phyloP scores from a whole-genome alignment of 2,888 invertebrate species.

The Noctua janthe region DNA sequence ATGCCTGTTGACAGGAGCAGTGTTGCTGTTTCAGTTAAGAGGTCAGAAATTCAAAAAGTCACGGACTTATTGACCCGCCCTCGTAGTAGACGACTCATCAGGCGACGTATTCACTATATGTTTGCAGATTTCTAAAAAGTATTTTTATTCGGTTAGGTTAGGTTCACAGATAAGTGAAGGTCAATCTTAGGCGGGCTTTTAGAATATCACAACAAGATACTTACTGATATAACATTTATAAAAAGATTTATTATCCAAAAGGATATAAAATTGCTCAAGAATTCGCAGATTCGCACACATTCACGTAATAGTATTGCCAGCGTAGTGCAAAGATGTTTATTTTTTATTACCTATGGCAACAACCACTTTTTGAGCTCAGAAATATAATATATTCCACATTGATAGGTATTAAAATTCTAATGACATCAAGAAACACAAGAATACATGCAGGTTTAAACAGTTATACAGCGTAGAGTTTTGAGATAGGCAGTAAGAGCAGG shows the following conservation, averaged over 20 bases:
- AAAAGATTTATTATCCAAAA: slow-evolving; percentile 34
- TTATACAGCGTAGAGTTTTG: neutral
- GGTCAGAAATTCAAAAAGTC: too few species aligned
- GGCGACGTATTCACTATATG: neutral
- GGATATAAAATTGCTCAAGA: slow-evolving; percentile 26
- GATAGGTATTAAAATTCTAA: neutral
- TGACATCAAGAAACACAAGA: slow-evolving; percentile 16
- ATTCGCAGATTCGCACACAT: neutral
- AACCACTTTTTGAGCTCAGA: slow-evolving; percentile 14
- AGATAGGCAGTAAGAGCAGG: neutral
- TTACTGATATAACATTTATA: slow-evolving; percentile 35
- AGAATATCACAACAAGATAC: slow-evolving; percentile 31
- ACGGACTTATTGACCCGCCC: too few species aligned
- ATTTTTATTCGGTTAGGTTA: neutral
- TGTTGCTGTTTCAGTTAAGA: too few species aligned
- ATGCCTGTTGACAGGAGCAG: too few species aligned
- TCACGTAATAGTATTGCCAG: slow-evolving; percentile 22
- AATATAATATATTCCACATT: slow-evolving; percentile 9
- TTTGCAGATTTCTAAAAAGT: neutral
- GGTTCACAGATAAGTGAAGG: neutral
- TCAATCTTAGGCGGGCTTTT: neutral
- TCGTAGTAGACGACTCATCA: neutral
- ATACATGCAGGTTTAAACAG: slow-evolving; percentile 14
- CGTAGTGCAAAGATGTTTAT: slow-evolving; percentile 6
- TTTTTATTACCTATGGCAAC: slow-evolving; percentile 1